Evolutionary conservation across 2,797 vertebrate species (phyloP).

Genomic region (Sebastes iracundus): DNA sequence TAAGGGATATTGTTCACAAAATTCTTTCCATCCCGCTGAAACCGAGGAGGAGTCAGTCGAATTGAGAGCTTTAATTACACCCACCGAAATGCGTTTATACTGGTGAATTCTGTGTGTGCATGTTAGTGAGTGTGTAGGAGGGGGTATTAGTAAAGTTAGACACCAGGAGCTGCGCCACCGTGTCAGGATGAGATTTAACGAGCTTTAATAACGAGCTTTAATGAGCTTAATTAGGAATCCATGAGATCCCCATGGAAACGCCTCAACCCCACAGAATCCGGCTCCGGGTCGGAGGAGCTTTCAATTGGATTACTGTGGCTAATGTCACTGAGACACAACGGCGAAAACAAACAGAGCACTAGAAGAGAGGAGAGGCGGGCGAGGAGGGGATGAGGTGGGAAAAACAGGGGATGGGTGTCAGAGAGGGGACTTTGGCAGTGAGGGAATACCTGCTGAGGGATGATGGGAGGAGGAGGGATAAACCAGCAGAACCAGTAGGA

Average conservation of each 20-base stretch:
- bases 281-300: conserved; percentile 65
- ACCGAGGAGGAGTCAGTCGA: conserved; percentile 19
- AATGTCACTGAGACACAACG: conserved; percentile 76
- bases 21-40: conserved; percentile 16
- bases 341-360: conserved; percentile 74
- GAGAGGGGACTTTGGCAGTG: conserved; percentile 56
- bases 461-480: conserved; percentile 54
- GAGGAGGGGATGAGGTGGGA: conserved; percentile 41
- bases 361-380: conserved; percentile 37
- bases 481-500: conserved; percentile 78
- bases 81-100: conserved; percentile 53
- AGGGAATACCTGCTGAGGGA: conserved; percentile 65
- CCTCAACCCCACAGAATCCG: conserved; percentile 64
- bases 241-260: conserved; percentile 77
- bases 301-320: conserved; percentile 78
- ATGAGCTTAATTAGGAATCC: conserved; percentile 84
- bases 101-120: conserved; percentile 34
- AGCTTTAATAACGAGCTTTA: conserved; percentile 82
- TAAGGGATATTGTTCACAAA: conserved; percentile 41
- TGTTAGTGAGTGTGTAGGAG: conserved; percentile 7
- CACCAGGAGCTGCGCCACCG: conserved; percentile 66
- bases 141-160: conserved; percentile 67
- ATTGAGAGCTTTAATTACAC: conserved; percentile 66
- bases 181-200: conserved; percentile 80
- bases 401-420: conserved; percentile 35